Conservation (phyloP, 2,797 vertebrate genomes). For the Enoplosus armatus region DNA sequence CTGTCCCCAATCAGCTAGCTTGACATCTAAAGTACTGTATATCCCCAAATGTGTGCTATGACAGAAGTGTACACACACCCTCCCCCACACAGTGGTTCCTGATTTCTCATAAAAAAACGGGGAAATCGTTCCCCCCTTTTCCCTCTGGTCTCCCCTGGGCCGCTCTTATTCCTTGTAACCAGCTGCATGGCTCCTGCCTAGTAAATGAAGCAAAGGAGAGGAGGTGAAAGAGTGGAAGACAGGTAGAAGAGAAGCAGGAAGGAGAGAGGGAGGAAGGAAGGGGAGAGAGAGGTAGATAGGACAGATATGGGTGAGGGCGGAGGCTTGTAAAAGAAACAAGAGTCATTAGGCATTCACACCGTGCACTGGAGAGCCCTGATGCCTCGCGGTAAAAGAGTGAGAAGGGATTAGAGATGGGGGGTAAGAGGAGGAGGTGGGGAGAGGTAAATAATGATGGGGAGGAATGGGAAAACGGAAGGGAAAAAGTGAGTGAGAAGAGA, state of each 20-base stretch:
- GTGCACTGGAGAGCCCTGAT: slow-evolving; percentile 57
- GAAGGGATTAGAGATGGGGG: slow-evolving; percentile 41
- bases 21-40: slow-evolving; percentile 3
- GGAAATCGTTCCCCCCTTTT: not conserved
- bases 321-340: slow-evolving; percentile 69
- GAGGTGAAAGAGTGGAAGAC: slow-evolving; percentile 40
- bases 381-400: slow-evolving; percentile 63
- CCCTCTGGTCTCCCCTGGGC: slow-evolving; percentile 47
- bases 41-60: not conserved
- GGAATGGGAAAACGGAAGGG: slow-evolving; percentile 11
- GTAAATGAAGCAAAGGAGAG: slow-evolving; percentile 64
- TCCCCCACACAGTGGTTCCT: not conserved
- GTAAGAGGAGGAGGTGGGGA: not conserved
- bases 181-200: slow-evolving; percentile 62
- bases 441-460: slow-evolving; percentile 31
- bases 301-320: slow-evolving; percentile 38
- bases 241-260: slow-evolving; percentile 28
- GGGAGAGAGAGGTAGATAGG: slow-evolving; percentile 3
- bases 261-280: not conserved
- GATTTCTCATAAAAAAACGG: slow-evolving; percentile 14
- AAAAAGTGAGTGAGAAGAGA: slow-evolving; percentile 31
- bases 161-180: slow-evolving; percentile 55
- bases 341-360: slow-evolving; percentile 76
- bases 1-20: slow-evolving; percentile 17
- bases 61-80: slow-evolving; percentile 22